Base-by-base conservation (phyloP, 2,888 invertebrate genomes). In the Erebia palarica region DNA sequence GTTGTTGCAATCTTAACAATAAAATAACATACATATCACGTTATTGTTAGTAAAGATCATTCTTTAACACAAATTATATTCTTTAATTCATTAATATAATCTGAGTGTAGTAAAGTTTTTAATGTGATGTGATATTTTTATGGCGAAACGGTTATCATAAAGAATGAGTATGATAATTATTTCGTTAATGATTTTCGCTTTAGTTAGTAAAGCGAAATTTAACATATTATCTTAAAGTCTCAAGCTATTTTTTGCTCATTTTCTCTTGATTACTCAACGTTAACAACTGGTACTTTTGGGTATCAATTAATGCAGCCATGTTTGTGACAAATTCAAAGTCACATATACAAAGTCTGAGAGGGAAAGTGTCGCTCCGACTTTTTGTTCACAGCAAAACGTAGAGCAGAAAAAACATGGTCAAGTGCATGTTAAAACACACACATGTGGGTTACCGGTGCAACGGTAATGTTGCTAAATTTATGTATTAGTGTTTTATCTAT, bases 11-110 rank as follows among this genome's bases (percentile, higher is more conserved):
- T 14, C 18, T 57, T 44, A 55, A 65, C 16, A 51, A 58, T 71
- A 71, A 65, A 51, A 69, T 71, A 71, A 55, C 65, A 71, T 60
- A 73, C 73, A 73, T 73, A 73, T 73, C 73, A 73, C 65, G 27
- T 66, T 68, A 51, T 58, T 63, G 16, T 68, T 71, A 71, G 65
- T 60, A 60, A 68, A 65, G n/a, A 64, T n/a, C 27, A 51, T 61
- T 61, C 5, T 44, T 44, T 11, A 44, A 61, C 3, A 55, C 55
- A 65, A 55, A 36, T 10, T 11, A 55, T 11, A 51, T 53, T 36
- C n/a, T 36, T 36, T 55, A 65, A 14, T n/a, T 63, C 1, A 18
- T 61, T 61, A 21, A 63, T 13, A 18, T 47, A 47, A 47, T 49
- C 47, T 3, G 11, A 13, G 3, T 57, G 7, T 8, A 53, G 53